Percentiles rank a stretch among this genome's conserved stretches.
phyloP scores from a whole-genome alignment of 2,113 vertebrate genomes.

The Scalopus aquaticus region DNA sequence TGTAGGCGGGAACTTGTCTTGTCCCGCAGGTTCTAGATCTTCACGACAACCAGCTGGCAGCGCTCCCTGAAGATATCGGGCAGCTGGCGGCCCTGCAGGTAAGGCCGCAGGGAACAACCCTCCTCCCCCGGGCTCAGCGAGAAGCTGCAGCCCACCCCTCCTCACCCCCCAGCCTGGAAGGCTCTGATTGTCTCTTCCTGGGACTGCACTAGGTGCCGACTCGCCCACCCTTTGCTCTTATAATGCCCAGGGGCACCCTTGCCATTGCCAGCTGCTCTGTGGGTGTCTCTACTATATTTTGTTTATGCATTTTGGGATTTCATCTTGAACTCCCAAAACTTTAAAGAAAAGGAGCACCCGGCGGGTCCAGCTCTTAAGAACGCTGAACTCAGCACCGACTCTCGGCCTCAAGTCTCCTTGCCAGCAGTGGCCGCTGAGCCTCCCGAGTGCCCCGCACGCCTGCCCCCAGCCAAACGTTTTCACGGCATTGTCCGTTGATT shows the following conservation, averaged over 20 bases:
- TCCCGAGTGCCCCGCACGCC: fast-evolving
- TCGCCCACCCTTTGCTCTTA: neutral
- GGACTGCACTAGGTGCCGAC: fast-evolving
- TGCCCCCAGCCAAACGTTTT: neutral
- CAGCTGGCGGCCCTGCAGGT: conserved; percentile 91
- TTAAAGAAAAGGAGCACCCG: neutral
- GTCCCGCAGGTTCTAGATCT: conserved; percentile 93
- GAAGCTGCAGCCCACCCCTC: neutral
- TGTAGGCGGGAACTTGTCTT: neutral
- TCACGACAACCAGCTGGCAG: conserved; percentile 92
- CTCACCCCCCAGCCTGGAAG: neutral
- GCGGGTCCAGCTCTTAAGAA: neutral
- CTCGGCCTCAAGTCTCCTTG: neutral
- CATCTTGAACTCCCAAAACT: neutral
- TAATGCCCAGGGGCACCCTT: neutral
- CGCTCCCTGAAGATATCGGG: conserved; percentile 92
- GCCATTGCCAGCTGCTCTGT: neutral
- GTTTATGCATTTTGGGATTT: neutral
- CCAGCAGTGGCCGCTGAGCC: fast-evolving
- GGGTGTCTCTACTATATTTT: neutral
- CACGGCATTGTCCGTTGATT: fast-evolving
- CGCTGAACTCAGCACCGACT: neutral
- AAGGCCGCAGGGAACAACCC: neutral
- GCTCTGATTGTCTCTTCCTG: neutral
- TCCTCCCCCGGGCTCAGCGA: neutral